Conservation (phyloP, 2,888 invertebrate genomes). For the Melieria crassipennis region DNA sequence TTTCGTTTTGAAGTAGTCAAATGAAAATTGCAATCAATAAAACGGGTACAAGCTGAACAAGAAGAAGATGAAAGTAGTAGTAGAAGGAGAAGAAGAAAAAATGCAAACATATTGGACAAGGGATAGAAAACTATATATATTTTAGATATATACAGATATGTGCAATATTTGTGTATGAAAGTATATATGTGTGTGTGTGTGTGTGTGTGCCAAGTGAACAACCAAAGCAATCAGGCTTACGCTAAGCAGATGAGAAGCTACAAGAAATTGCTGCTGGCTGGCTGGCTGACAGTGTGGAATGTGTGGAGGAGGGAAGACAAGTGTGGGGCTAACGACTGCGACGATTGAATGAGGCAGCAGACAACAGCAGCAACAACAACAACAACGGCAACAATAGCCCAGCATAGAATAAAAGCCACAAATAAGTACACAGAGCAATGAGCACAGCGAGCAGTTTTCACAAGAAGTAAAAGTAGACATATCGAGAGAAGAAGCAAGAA, state of each 20-base stretch:
- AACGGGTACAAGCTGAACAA: constrained; percentile 18
- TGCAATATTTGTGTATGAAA: neutral
- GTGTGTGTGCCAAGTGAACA: constrained; percentile 24
- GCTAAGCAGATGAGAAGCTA: constrained; percentile 34
- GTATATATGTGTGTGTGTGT: constrained; percentile 13
- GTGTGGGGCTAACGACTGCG: neutral
- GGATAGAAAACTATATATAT: neutral
- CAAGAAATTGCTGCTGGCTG: neutral
- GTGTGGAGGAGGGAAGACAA: constrained; percentile 4
- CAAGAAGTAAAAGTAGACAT: too few relatives aligned
- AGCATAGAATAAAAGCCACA: too few relatives aligned
- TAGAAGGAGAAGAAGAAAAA: neutral
- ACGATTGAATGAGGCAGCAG: neutral
- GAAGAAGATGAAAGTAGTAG: neutral
- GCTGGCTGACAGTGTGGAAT: neutral
- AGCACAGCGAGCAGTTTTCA: too few relatives aligned
- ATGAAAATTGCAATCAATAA: constrained; percentile 14
- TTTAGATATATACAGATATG: neutral
- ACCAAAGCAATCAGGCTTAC: constrained; percentile 35
- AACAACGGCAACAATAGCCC: too few relatives aligned
- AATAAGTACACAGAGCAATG: too few relatives aligned
- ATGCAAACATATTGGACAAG: neutral
- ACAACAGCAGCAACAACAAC: too few relatives aligned
- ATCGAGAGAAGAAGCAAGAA: too few relatives aligned
- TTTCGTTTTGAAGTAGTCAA: constrained; percentile 3